These are phyloP conservation scores for Oncorhynchus tshawytscha DNA, from an alignment of 2,113 vertebrate species.

Conservation along the genomic window DNA sequence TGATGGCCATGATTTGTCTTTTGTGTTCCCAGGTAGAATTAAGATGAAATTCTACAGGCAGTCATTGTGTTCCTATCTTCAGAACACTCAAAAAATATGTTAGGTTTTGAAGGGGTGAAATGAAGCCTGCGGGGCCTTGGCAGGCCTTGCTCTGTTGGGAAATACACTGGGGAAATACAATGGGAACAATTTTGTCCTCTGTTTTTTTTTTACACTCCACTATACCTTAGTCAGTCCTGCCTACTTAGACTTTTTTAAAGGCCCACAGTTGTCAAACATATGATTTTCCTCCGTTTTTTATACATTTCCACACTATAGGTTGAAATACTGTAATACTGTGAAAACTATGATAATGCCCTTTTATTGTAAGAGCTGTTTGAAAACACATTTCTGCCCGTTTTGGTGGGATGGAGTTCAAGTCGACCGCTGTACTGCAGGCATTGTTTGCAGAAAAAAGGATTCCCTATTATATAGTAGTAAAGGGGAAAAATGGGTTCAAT, in stretches of 20 bases:
- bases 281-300: too few species aligned
- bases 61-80: slow-evolving; percentile 75
- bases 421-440: too few species aligned
- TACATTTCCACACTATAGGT: too few species aligned
- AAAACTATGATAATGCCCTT: too few species aligned
- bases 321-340: too few species aligned
- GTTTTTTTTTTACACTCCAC: slow-evolving; percentile 64
- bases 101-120: slow-evolving; percentile 72
- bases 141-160: slow-evolving; percentile 69
- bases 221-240: slow-evolving; percentile 69
- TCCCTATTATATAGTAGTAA: too few species aligned
- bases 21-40: slow-evolving; percentile 78
- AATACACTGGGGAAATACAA: slow-evolving; percentile 72
- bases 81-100: slow-evolving; percentile 71
- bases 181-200: slow-evolving; percentile 76
- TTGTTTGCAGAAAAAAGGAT: too few species aligned
- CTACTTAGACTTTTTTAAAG: slow-evolving; percentile 65
- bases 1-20: slow-evolving; percentile 76
- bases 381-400: too few species aligned
- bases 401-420: too few species aligned
- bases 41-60: slow-evolving; percentile 75
- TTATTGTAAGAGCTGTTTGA: too few species aligned
- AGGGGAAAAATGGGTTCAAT: too few species aligned
- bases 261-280: too few species aligned
- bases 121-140: slow-evolving; percentile 69